phyloP scores from a whole-genome alignment of 1,140 invertebrate genomes.

The Eubasilissa regina region DNA sequence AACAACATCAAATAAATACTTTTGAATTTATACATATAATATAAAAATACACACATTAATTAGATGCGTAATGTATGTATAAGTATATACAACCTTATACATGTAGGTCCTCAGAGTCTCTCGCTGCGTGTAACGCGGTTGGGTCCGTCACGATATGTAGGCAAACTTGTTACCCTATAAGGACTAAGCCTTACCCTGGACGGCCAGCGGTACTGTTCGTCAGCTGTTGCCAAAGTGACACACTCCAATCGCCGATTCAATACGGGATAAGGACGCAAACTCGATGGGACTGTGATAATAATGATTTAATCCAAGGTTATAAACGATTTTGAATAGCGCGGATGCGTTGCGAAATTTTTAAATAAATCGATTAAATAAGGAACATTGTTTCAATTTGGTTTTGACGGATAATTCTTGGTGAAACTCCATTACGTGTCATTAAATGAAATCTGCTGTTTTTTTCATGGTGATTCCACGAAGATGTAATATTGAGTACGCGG shows the following conservation, averaged over 20 bases:
- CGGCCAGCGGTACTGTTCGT: neutral
- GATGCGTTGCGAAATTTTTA: neutral
- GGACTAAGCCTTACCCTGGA: conserved; percentile 53
- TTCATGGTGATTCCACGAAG: no score
- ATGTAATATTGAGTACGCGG: no score
- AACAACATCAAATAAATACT: no score
- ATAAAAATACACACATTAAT: no score
- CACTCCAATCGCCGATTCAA: neutral
- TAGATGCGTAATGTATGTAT: no score
- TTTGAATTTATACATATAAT: no score
- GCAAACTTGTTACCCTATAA: conserved; percentile 59
- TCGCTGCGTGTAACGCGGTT: conserved; percentile 38
- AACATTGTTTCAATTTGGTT: neutral
- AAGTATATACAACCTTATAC: neutral
- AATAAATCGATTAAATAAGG: neutral
- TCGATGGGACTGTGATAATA: neutral
- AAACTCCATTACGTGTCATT: no score
- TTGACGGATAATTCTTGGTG: no score
- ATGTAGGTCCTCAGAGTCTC: neutral
- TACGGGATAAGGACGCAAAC: neutral
- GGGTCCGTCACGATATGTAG: conserved; percentile 53
- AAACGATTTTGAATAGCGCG: neutral
- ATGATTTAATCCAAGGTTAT: neutral
- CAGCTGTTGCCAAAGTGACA: neutral
- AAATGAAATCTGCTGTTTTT: no score